Evolutionary conservation across 30 jellyfish, hydroid and myxozoan species (phyloP).

Genomic region (Aurelia aurita): DNA sequence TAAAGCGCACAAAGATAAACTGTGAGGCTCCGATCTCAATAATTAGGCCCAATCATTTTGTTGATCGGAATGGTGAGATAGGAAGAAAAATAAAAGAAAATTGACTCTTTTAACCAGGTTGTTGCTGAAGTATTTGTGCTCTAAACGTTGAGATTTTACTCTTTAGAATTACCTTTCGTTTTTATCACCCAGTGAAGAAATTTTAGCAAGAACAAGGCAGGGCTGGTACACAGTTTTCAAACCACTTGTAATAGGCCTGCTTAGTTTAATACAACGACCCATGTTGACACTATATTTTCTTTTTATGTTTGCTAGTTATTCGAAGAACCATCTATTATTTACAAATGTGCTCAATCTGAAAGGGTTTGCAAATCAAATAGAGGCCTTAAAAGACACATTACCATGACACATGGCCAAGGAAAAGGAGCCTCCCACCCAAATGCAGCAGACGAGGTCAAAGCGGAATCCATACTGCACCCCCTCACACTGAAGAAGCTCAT

Average conservation of each 20-base stretch:
- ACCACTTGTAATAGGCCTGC: too few relatives aligned
- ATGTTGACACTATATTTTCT: not conserved
- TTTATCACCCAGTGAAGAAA: not conserved
- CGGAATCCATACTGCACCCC: constrained; percentile 45
- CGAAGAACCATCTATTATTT: not conserved
- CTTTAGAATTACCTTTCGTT: not conserved
- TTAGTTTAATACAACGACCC: not conserved
- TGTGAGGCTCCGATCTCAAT: not conserved
- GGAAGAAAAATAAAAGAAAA: not conserved
- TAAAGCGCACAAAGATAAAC: not conserved
- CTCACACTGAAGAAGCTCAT: constrained; percentile 6
- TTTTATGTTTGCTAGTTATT: not conserved
- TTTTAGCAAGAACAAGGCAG: not conserved
- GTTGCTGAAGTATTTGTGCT: not conserved
- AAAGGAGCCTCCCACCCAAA: not conserved
- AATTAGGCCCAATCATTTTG: too few relatives aligned
- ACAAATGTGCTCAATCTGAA: too few relatives aligned
- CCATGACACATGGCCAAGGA: not conserved
- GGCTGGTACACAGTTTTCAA: not conserved
- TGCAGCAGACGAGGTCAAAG: constrained; percentile 37
- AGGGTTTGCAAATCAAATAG: too few relatives aligned
- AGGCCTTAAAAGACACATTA: too few relatives aligned
- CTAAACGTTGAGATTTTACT: not conserved
- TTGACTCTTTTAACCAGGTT: not conserved
- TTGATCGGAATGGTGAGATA: not conserved